Conservation (phyloP, 2,113 vertebrate species). For the Pygoscelis antarcticus region DNA sequence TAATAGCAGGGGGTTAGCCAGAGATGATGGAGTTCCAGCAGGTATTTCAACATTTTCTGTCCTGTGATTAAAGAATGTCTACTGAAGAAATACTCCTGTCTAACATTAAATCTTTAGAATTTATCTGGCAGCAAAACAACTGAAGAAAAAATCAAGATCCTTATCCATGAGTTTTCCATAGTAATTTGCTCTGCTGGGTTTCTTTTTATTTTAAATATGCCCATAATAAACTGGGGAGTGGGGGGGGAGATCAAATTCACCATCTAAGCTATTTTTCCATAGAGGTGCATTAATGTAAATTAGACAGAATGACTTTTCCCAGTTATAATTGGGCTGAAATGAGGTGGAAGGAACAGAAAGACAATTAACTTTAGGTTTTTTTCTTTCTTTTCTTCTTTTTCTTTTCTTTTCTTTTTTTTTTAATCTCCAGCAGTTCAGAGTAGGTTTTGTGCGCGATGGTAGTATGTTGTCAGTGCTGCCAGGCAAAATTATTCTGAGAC, state of each 20-base stretch:
- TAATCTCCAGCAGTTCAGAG: conserved; percentile 81
- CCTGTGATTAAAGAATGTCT: not conserved
- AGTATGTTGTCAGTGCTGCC: conserved; percentile 74
- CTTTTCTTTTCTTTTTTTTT: conserved; percentile 46
- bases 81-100: not conserved
- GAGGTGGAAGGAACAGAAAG: conserved; percentile 88
- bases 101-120: not conserved
- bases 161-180: conserved; percentile 22
- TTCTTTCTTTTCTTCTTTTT: not conserved
- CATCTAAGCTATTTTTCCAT: conserved; percentile 70
- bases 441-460: conserved; percentile 72
- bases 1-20: not conserved
- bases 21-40: not conserved
- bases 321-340: conserved; percentile 87
- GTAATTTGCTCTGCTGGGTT: conserved; percentile 7
- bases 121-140: not conserved
- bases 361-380: conserved; percentile 82
- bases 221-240: not conserved
- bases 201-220: conserved; percentile 49
- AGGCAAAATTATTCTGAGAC: conserved; percentile 84
- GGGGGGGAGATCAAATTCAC: conserved; percentile 23
- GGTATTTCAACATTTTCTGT: not conserved
- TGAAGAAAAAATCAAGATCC: not conserved
- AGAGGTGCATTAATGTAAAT: conserved; percentile 78
- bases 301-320: conserved; percentile 78